Evolutionary conservation across 2,888 invertebrate species (phyloP).

Genomic region (Prostheceraeus crozeri): DNA sequence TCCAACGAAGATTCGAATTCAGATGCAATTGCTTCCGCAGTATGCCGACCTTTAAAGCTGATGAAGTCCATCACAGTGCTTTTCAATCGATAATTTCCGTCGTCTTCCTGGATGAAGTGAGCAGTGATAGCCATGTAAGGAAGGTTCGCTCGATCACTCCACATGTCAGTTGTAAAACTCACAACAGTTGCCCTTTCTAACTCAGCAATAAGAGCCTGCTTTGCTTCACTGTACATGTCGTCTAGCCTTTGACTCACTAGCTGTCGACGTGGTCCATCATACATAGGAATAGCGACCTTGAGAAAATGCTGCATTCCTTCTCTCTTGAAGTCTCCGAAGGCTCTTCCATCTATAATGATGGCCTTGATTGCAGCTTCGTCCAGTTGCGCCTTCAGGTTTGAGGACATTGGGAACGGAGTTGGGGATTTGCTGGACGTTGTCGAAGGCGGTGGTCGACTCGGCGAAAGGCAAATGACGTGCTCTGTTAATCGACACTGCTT

Average conservation of each 20-base stretch:
- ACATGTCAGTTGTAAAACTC: neutral
- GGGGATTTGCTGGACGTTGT: neutral
- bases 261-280: neutral
- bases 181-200: neutral
- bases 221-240: neutral
- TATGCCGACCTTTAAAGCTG: too few relatives aligned
- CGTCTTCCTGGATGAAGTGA: neutral
- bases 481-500: neutral
- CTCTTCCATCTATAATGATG: neutral
- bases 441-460: neutral
- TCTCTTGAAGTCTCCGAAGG: neutral
- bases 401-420: neutral
- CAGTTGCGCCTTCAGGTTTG: neutral
- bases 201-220: neutral
- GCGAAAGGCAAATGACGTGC: neutral
- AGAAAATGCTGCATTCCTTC: neutral
- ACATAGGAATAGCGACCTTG: neutral
- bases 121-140: neutral
- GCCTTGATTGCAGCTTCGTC: slow-evolving; percentile 9
- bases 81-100: neutral
- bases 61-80: too few relatives aligned
- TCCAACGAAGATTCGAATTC: too few relatives aligned
- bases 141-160: neutral
- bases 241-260: neutral
- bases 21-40: too few relatives aligned